Evolutionary conservation across 2,113 vertebrate species (phyloP).

Genomic region (Octodon degus): DNA sequence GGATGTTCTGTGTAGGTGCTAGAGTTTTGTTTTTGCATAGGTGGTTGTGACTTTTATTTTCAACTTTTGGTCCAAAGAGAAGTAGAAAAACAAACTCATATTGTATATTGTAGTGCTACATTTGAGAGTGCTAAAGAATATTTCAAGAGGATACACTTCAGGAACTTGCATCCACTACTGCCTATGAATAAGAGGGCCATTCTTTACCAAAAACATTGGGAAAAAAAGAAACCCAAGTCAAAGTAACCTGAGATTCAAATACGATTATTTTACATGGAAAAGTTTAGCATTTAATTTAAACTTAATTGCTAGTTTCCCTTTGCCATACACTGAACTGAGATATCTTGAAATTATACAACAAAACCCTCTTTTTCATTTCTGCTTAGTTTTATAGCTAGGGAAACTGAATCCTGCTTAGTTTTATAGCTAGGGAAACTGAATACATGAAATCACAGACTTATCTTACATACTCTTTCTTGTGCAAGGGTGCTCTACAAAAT

Average conservation of each 20-base stretch:
- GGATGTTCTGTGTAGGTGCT: not conserved
- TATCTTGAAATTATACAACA: constrained; percentile 34
- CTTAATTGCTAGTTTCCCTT: constrained; percentile 32
- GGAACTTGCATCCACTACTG: not conserved
- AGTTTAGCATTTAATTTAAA: not conserved
- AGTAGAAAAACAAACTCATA: constrained; percentile 58
- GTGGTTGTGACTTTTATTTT: constrained; percentile 44
- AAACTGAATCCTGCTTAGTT: not conserved
- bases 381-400: not conserved
- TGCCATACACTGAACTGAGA: not conserved
- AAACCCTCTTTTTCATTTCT: not conserved
- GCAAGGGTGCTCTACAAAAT: not conserved
- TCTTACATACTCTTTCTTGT: not conserved
- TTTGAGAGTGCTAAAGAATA: constrained; percentile 49
- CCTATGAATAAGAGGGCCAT: constrained; percentile 9
- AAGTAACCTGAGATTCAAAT: constrained; percentile 19
- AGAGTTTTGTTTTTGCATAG: not conserved
- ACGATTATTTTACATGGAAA: constrained; percentile 47
- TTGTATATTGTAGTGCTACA: constrained; percentile 55
- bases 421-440: not conserved
- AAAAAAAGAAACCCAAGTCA: constrained; percentile 45
- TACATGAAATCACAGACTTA: not conserved
- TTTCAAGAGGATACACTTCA: constrained; percentile 50
- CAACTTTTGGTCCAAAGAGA: constrained; percentile 39
- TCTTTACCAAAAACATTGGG: not conserved